Evolutionary conservation across 2,113 vertebrate genomes (phyloP).

Genomic region (Labeo catla): DNA sequence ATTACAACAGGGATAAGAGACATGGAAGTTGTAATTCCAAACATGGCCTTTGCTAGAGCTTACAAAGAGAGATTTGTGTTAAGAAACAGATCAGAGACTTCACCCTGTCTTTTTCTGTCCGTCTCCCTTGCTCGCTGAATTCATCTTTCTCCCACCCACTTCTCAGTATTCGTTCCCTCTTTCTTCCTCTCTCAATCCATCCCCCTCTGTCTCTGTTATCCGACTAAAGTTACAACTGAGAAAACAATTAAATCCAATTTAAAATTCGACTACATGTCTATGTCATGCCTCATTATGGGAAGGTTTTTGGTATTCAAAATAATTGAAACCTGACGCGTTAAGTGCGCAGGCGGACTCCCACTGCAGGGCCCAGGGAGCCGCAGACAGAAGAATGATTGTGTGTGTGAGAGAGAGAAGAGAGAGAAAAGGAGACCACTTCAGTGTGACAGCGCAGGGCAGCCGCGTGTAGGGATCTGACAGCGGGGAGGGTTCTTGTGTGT

Average conservation of each 20-base stretch:
- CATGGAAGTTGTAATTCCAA: slow-evolving; percentile 53
- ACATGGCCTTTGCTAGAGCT: slow-evolving; percentile 49
- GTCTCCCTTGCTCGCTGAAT: not conserved
- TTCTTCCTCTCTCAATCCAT: not conserved
- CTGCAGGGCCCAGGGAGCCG: slow-evolving; percentile 27
- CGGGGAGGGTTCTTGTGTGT: slow-evolving; percentile 67
- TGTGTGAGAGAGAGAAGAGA: slow-evolving; percentile 13
- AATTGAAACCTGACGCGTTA: slow-evolving; percentile 53
- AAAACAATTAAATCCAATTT: slow-evolving; percentile 60
- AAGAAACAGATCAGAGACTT: slow-evolving; percentile 43
- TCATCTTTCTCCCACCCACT: slow-evolving; percentile 30
- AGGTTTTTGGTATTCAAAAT: slow-evolving; percentile 53
- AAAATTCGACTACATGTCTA: slow-evolving; percentile 48
- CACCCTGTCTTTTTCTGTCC: slow-evolving; percentile 2
- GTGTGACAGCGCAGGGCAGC: slow-evolving; percentile 48
- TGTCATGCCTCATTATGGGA: slow-evolving; percentile 52
- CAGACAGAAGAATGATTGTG: slow-evolving; percentile 3
- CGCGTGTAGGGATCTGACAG: slow-evolving; percentile 45
- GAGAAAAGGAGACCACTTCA: slow-evolving; percentile 46
- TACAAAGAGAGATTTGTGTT: slow-evolving; percentile 46
- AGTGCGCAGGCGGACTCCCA: slow-evolving; percentile 23
- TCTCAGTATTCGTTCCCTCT: not conserved
- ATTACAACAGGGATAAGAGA: slow-evolving; percentile 59
- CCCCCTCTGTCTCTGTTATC: slow-evolving; percentile 12
- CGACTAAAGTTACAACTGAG: slow-evolving; percentile 49